phyloP scores from a whole-genome alignment of 2,113 vertebrate genomes.

The Melanocharis versteri region DNA sequence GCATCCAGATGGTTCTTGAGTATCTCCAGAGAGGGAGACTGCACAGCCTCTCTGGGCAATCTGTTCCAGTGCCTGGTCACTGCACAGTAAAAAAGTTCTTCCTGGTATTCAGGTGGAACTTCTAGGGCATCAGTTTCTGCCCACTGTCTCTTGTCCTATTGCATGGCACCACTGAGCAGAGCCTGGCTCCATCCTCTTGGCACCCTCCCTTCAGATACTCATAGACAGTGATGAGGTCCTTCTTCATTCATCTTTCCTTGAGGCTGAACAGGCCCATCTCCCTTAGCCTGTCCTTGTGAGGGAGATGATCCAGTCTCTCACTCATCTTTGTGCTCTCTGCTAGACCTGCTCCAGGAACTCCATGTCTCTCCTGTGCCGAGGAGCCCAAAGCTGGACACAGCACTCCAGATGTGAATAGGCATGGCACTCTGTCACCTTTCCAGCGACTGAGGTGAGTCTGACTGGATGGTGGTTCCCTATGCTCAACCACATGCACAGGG shows the following conservation, averaged over 20 bases:
- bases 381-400: background rate
- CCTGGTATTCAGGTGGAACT: background rate
- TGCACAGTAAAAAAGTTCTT: background rate
- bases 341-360: background rate
- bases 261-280: background rate
- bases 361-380: background rate
- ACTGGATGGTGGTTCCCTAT: background rate
- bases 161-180: background rate
- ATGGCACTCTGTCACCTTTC: background rate
- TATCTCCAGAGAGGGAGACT: background rate
- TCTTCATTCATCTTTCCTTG: background rate
- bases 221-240: background rate
- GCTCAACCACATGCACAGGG: background rate
- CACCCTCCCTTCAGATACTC: background rate
- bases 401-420: background rate
- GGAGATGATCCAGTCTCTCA: background rate
- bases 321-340: background rate
- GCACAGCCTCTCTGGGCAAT: background rate
- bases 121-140: background rate
- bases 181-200: background rate
- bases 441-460: background rate
- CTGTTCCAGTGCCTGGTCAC: rapidly evolving
- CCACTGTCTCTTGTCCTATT: background rate
- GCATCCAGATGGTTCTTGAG: background rate
- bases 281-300: background rate